Evolutionary conservation across 2,797 vertebrate species (phyloP), one percentile per base, ranked within the genome.

Genomic region (Varecia variegata): DNA sequence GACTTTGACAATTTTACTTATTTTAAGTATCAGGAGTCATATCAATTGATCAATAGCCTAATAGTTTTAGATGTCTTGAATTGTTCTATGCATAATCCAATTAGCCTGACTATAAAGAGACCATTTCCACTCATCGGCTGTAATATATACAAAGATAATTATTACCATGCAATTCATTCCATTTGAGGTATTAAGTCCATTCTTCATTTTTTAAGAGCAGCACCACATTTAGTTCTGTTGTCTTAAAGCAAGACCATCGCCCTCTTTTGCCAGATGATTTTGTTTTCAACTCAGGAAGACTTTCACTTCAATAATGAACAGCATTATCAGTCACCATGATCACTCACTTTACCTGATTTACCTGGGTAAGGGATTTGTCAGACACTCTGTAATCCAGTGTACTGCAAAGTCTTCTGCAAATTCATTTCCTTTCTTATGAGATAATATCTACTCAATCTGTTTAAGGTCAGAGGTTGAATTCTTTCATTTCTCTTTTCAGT

Each of bases 401-500:
- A 47, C 27, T 80, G n/a, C 45, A 62, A 70, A 79, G 40, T 87
- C 70, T 87, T 60, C 56, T 84, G 25, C 21, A 94, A 95, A 96
- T 81, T 68, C 40, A 65, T 89, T 93, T 67, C 38, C n/a, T 70
- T 95, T 84, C 27, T 68, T 95, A 54, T 27, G 62, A 56, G 43
- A 91, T 90, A 35, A 58, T 54, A 94, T 83, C 77, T 17, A 85
- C 23, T 92, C 25, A 71, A 30, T 94, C 3, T 93, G 80, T 9
- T 56, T 77, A 91, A n/a, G 47, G 17, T 62, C 40, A 73, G 52
- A 86, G 30, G 56, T n/a, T 92, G 71, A 74, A 71, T 93, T 96
- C 84, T 90, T 95, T 83, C 56, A 73, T 95, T 92, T 96, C 87
- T 96, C 32, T 74, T 89, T 73, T 83, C 47, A 6, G 15, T 83